These are phyloP conservation scores for Pomatostomus ruficeps DNA, from an alignment of 2,113 vertebrate species.

Conservation along the genomic window DNA sequence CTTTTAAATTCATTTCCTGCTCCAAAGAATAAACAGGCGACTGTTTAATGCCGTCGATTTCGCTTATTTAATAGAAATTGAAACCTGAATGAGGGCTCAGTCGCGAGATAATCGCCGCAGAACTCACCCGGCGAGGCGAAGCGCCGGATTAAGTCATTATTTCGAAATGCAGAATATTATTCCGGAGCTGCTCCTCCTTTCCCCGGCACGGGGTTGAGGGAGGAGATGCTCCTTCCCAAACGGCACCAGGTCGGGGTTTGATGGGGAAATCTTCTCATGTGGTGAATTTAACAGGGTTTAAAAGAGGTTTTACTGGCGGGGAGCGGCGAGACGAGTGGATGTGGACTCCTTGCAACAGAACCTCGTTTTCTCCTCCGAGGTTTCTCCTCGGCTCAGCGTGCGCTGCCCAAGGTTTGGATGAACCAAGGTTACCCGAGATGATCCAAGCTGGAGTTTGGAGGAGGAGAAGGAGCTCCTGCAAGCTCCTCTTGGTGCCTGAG, in stretches of 20 bases:
- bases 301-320: slow-evolving; percentile 27
- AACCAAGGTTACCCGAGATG: no score
- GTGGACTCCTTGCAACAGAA: neutral
- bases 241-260: slow-evolving; percentile 5
- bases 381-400: neutral
- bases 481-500: neutral
- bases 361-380: neutral
- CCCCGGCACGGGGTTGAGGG: neutral
- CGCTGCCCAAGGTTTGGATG: accelerated
- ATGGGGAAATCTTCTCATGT: slow-evolving; percentile 37
- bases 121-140: neutral
- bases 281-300: slow-evolving; percentile 32
- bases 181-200: neutral
- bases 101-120: slow-evolving; percentile 32
- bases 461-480: neutral
- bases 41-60: slow-evolving; percentile 66
- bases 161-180: neutral
- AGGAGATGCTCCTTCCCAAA: neutral
- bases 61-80: slow-evolving; percentile 66
- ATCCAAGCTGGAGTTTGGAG: no score
- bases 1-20: slow-evolving; percentile 76
- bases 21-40: slow-evolving; percentile 72
- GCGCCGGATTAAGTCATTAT: neutral
- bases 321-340: neutral
- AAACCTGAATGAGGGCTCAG: slow-evolving; percentile 45